Percentiles rank a stretch among this genome's conserved stretches.
These are phyloP conservation scores for Cantharis rufa DNA, from an alignment of 2,888 invertebrate genomes.

Conservation along the genomic window DNA sequence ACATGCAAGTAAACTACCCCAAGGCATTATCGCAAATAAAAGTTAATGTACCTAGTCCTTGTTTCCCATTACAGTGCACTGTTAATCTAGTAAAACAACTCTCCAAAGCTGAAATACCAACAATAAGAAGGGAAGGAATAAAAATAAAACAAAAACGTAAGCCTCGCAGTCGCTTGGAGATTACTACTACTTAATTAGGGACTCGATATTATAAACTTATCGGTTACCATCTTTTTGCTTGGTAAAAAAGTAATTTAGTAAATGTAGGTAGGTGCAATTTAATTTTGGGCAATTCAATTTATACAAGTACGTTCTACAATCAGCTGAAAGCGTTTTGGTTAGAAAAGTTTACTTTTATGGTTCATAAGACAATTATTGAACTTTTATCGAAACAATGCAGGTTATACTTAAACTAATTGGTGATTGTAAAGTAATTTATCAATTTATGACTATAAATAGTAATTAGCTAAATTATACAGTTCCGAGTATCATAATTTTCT, in stretches of 20 bases:
- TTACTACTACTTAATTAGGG: neutral
- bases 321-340: neutral
- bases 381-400: neutral
- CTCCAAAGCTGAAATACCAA: constrained; percentile 10
- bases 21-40: neutral
- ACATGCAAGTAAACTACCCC: neutral
- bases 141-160: neutral
- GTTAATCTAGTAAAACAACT: constrained; percentile 9
- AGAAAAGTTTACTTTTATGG: neutral
- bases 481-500: too few relatives aligned
- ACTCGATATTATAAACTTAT: neutral
- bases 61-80: constrained; percentile 9
- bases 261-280: neutral
- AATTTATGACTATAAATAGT: neutral
- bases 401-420: neutral
- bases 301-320: neutral
- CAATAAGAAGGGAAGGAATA: constrained; percentile 4
- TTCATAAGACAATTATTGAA: neutral
- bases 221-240: neutral
- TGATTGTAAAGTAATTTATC: neutral
- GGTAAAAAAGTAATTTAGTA: neutral
- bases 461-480: neutral
- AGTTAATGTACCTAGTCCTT: constrained; percentile 3
- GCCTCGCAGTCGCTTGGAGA: neutral
- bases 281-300: neutral